Conservation (phyloP, 2,888 invertebrate species). For the Crematogaster levior region DNA sequence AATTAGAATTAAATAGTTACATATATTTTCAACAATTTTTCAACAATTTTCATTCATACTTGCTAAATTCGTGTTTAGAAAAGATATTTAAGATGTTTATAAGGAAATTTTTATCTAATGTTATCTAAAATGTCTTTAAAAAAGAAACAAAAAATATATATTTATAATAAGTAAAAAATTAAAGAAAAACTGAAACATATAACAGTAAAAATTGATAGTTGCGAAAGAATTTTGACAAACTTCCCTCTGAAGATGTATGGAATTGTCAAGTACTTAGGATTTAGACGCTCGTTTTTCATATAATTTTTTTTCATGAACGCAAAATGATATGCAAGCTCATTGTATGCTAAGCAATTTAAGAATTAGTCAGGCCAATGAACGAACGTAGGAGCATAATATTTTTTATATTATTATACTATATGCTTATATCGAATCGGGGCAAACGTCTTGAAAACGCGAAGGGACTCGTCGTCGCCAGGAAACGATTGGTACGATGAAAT, state of each 20-base stretch:
- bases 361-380: too few species aligned
- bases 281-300: neutral
- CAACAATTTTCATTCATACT: neutral
- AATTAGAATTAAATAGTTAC: neutral
- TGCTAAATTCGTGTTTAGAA: neutral
- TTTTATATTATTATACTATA: too few species aligned
- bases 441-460: neutral
- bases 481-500: constrained; percentile 57
- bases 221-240: neutral
- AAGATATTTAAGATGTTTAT: neutral
- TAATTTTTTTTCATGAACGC: neutral
- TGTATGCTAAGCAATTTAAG: too few species aligned
- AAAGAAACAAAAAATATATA: neutral
- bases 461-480: neutral
- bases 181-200: neutral
- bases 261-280: neutral
- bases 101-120: too few species aligned
- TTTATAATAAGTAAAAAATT: neutral
- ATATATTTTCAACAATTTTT: too few species aligned
- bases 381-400: too few species aligned
- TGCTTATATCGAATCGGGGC: constrained; percentile 3
- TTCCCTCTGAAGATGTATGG: neutral
- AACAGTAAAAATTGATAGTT: neutral
- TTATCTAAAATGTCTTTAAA: too few species aligned
- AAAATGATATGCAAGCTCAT: too few species aligned